Conservation (phyloP, 2,797 vertebrate species). For the Diglossa cyanea region DNA sequence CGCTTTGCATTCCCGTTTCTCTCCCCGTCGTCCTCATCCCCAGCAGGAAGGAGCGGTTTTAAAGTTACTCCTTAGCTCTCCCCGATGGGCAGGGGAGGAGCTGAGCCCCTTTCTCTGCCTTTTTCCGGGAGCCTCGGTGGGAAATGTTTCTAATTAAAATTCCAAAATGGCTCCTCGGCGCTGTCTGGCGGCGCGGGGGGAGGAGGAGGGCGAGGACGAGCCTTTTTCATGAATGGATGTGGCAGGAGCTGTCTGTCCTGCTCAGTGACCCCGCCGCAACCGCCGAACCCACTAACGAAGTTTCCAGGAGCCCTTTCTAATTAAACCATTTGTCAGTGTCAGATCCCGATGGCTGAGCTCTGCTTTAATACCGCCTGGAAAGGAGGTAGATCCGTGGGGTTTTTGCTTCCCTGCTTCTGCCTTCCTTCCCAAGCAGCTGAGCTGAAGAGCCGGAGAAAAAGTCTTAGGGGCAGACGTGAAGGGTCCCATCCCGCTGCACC, state of each 20-base stretch:
- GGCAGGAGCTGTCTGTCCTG: conserved; percentile 60
- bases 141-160: conserved; percentile 88
- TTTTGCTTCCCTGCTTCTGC: not conserved
- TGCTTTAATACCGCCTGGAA: not conserved
- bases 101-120: not conserved
- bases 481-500: not conserved
- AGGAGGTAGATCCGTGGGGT: not conserved
- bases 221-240: conserved; percentile 84
- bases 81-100: not conserved
- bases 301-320: conserved; percentile 52
- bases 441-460: not conserved
- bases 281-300: conserved; percentile 39
- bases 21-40: not conserved
- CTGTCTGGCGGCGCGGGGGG: conserved; percentile 69
- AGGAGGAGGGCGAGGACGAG: conserved; percentile 43
- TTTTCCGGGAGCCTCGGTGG: conserved; percentile 39
- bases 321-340: conserved; percentile 54
- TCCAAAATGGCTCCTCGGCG: conserved; percentile 87
- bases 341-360: not conserved
- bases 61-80: not conserved
- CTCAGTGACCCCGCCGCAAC: conserved; percentile 25
- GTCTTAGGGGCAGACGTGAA: rapidly evolving
- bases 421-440: not conserved
- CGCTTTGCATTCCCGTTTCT: not conserved
- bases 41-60: not conserved